Percentiles rank a stretch among this genome's conserved stretches.
phyloP scores from a whole-genome alignment of 1,140 invertebrate genomes.

The Yoshiicerus persimilis region DNA sequence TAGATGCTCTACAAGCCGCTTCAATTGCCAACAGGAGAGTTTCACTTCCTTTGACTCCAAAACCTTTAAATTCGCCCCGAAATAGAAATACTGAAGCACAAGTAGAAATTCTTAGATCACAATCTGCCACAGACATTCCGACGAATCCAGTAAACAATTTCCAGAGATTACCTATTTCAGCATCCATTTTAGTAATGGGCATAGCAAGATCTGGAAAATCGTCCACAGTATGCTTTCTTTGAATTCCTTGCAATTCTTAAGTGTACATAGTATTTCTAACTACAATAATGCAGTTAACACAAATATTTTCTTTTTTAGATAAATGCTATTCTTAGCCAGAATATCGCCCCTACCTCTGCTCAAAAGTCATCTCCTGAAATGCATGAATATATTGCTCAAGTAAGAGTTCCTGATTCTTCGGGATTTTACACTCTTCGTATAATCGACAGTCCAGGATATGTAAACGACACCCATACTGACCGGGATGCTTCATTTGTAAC shows the following conservation, averaged over 20 bases:
- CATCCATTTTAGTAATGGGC: conserved; percentile 28
- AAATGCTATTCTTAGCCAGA: not conserved
- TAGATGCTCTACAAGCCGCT: not conserved
- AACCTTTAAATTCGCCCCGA: not conserved
- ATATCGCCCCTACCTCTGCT: not conserved
- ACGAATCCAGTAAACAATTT: not conserved
- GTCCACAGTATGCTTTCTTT: not conserved
- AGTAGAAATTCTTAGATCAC: not conserved
- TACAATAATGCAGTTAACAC: not conserved
- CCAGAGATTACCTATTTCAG: not conserved
- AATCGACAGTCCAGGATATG: conserved; percentile 29
- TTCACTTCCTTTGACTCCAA: not conserved
- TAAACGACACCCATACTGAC: not conserved
- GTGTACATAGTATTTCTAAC: too few relatives aligned
- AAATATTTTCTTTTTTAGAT: not conserved
- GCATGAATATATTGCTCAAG: conserved; percentile 20
- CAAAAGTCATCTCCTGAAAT: not conserved
- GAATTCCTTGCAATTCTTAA: not conserved
- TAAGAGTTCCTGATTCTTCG: conserved; percentile 8
- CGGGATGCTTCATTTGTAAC: not conserved
- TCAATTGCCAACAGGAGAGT: not conserved
- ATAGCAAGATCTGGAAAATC: conserved; percentile 31
- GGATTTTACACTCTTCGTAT: conserved; percentile 5
- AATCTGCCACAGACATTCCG: not conserved
- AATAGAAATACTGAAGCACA: not conserved